These are phyloP conservation scores for Holothuria leucospilota DNA, from an alignment of 53 echinoderm and acorn worm species.

Conservation along the genomic window DNA sequence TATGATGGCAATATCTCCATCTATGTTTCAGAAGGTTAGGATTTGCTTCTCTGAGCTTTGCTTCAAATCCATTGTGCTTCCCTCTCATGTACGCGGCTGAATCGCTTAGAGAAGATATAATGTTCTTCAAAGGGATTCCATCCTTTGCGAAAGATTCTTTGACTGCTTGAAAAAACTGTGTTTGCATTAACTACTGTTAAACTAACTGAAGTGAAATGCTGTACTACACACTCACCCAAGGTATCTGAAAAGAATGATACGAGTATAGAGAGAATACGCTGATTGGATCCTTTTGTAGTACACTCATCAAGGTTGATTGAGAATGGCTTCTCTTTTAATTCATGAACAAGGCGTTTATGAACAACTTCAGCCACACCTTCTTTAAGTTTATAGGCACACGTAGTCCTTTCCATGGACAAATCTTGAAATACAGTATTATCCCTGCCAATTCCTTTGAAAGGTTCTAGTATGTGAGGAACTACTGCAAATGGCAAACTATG, in stretches of 20 bases:
- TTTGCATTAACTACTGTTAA: constrained; percentile 45
- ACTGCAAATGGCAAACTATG: constrained; percentile 42
- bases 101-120: constrained; percentile 49
- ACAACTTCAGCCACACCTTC: constrained; percentile 36
- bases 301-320: constrained; percentile 57
- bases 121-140: constrained; percentile 47
- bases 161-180: constrained; percentile 51
- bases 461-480: constrained; percentile 14
- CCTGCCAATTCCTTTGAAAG: constrained; percentile 41
- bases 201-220: constrained; percentile 49
- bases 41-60: constrained; percentile 19
- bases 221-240: constrained; percentile 29
- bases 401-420: constrained; percentile 52
- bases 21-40: constrained; percentile 44
- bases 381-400: constrained; percentile 52
- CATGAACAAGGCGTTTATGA: constrained; percentile 3
- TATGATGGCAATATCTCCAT: too few relatives aligned
- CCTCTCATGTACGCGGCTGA: constrained; percentile 66
- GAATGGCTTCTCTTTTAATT: constrained; percentile 1
- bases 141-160: constrained; percentile 22
- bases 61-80: constrained; percentile 48
- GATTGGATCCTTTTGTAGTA: constrained; percentile 33
- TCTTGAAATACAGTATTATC: constrained; percentile 44
- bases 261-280: constrained; percentile 50
- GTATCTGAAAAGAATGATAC: constrained; percentile 51